These are phyloP conservation scores for Archaeoteleia sp. DNA, from an alignment of 2,888 invertebrate genomes.

Conservation along the genomic window DNA sequence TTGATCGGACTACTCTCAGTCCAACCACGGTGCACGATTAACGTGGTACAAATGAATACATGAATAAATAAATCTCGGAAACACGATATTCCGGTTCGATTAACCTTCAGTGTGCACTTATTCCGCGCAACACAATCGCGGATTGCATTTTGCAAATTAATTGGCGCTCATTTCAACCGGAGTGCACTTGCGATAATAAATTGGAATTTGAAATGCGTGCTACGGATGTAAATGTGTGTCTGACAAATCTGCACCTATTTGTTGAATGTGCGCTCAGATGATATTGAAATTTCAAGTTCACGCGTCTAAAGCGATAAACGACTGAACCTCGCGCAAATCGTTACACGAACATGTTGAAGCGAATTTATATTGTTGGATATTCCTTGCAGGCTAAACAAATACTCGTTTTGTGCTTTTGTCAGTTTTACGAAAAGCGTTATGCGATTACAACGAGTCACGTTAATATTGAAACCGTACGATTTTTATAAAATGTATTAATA, in stretches of 20 bases:
- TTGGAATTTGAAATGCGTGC: slow-evolving; percentile 36
- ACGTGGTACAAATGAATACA: slow-evolving; percentile 29
- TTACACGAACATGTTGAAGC: slow-evolving; percentile 35
- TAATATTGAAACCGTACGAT: slow-evolving; percentile 6
- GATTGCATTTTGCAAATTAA: slow-evolving; percentile 40
- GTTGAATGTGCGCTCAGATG: slow-evolving; percentile 41
- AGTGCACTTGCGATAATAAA: slow-evolving; percentile 40
- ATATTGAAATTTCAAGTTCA: slow-evolving; percentile 43
- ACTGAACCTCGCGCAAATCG: slow-evolving; percentile 20
- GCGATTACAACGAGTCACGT: slow-evolving; percentile 17
- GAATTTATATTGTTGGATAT: slow-evolving; percentile 35
- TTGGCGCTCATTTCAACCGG: slow-evolving; percentile 31
- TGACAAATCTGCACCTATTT: slow-evolving; percentile 49
- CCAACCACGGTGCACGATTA: slow-evolving; percentile 12
- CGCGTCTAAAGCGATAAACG: slow-evolving; percentile 23
- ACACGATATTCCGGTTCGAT: slow-evolving; percentile 31
- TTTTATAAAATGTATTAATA: slow-evolving; percentile 12
- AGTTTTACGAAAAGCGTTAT: slow-evolving; percentile 29
- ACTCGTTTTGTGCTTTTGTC: slow-evolving; percentile 31
- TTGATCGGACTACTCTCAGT: slow-evolving; percentile 12
- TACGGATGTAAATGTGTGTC: slow-evolving; percentile 44
- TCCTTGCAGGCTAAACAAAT: slow-evolving; percentile 20
- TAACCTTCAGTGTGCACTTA: slow-evolving; percentile 42
- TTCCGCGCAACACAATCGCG: slow-evolving; percentile 28
- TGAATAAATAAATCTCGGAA: slow-evolving; percentile 29